Evolutionary conservation across 2,888 invertebrate genomes (phyloP), one percentile per base, ranked within the genome.

Genomic region (Cremastinae sp.): DNA sequence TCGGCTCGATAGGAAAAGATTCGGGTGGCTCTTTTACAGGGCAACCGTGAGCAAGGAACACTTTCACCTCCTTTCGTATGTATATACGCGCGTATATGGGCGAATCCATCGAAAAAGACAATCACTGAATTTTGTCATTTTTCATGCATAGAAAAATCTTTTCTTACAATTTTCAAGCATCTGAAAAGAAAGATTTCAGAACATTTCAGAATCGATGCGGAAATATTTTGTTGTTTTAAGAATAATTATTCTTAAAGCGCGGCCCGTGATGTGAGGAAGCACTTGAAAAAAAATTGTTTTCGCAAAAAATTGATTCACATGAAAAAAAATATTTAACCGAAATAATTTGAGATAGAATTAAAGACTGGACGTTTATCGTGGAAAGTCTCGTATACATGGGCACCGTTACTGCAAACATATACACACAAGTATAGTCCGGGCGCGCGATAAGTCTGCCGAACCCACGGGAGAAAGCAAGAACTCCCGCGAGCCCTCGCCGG

Each of bases 381-480:
- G 45, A 56, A 37, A 41, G 8, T n/a, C 43, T 41, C 12, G 20
- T 61, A 43, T 12, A 18, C 10, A 35, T 59, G 37, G 39, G 12
- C 41, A 43, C 58, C 16, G 39, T 49, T 37, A 39, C 49, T 37
- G 49, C n/a, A 14, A 20, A 20, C n/a, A n/a, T 28, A n/a, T n/a
- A 2, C 47, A 53, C 47, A 65, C 39, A 75, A 53, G 20, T 37
- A 59, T 55, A 45, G 61, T 39, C 10, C 39, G 22, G 45, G 58
- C n/a, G 28, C 45, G 14, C 61, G 61, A 51, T 35, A 66, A 56
- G 71, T 66, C 75, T 68, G 66, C 68, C 75, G 75, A 75, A 75
- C 72, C 66, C 75, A 72, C 75, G 75, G 66, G 75, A 75, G 75
- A 75, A 75, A 75, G 75, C 66, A 66, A 75, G 75, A 75, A 62